Percentiles rank a stretch among this genome's conserved stretches.
phyloP scores from a whole-genome alignment of 2,113 vertebrate genomes.

The Diphyllodes magnificus region DNA sequence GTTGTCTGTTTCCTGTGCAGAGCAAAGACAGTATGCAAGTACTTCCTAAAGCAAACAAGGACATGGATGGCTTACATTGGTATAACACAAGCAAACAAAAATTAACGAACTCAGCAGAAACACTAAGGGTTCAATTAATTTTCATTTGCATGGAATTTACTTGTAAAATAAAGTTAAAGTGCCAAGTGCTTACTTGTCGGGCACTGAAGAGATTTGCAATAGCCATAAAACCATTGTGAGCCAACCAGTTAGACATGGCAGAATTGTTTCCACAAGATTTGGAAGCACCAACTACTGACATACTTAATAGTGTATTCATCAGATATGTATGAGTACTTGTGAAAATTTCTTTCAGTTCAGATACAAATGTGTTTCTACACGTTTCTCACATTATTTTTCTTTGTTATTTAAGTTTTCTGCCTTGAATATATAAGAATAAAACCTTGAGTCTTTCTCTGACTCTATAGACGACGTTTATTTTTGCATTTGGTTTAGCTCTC shows the following conservation, averaged over 20 bases:
- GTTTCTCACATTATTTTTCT: background rate
- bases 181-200: background rate
- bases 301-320: background rate
- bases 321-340: background rate
- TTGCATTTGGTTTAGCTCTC: background rate
- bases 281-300: background rate
- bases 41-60: background rate
- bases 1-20: background rate
- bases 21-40: background rate
- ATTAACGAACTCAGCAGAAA: background rate
- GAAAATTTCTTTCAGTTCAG: background rate
- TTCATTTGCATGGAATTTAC: background rate
- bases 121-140: background rate
- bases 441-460: background rate
- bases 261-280: background rate
- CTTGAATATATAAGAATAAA: background rate
- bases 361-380: background rate
- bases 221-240: background rate
- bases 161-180: background rate
- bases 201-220: background rate
- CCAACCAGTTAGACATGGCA: background rate
- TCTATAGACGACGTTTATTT: background rate
- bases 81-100: background rate
- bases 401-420: background rate
- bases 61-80: background rate